These are phyloP conservation scores for Coecobrya sp. DNA, from an alignment of 2,888 invertebrate genomes.

Conservation along the genomic window DNA sequence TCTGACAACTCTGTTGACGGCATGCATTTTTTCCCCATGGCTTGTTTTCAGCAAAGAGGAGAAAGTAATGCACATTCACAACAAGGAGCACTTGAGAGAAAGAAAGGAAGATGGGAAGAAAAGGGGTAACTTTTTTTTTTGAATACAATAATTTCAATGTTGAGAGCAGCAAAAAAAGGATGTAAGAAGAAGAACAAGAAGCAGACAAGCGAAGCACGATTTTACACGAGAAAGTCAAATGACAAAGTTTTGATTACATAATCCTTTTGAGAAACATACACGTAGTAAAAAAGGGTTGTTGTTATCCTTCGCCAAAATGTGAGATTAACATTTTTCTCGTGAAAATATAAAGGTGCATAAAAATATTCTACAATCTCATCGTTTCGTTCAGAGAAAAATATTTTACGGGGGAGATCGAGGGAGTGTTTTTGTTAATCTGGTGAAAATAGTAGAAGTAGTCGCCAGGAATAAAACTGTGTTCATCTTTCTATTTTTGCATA, in stretches of 20 bases:
- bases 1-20: constrained; percentile 68
- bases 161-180: neutral
- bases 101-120: too few relatives aligned
- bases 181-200: neutral
- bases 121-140: constrained; percentile 38
- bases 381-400: too few relatives aligned
- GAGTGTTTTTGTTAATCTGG: too few relatives aligned
- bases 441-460: too few relatives aligned
- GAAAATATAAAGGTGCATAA: too few relatives aligned
- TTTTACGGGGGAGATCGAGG: too few relatives aligned
- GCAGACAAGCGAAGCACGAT: neutral
- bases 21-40: constrained; percentile 18
- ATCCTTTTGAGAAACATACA: too few relatives aligned
- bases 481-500: constrained; percentile 70
- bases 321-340: too few relatives aligned
- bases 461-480: constrained; percentile 41
- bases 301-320: too few relatives aligned
- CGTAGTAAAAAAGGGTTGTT: too few relatives aligned
- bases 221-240: constrained; percentile 42
- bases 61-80: constrained; percentile 60
- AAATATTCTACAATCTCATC: too few relatives aligned
- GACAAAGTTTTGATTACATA: constrained; percentile 69
- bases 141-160: constrained; percentile 7
- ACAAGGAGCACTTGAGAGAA: too few relatives aligned
- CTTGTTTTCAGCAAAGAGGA: constrained; percentile 22